Conservation (phyloP, 2,888 invertebrate genomes). For the Strigamia crassipes region DNA sequence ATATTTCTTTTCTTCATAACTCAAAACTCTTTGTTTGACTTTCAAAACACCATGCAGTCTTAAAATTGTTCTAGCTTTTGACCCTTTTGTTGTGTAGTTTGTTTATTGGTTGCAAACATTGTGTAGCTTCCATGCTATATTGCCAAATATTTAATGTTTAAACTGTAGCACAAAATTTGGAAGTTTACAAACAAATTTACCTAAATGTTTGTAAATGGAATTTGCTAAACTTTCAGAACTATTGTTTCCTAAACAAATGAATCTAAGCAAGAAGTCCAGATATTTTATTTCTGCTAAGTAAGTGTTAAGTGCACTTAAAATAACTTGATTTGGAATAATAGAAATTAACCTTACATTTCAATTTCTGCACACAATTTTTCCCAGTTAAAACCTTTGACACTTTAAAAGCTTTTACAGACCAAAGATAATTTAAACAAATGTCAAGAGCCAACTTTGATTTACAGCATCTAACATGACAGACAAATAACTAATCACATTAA, state of each 20-base stretch:
- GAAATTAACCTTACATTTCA: too few species aligned
- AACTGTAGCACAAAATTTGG: too few species aligned
- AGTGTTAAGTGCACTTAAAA: neutral
- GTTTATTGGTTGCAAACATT: too few species aligned
- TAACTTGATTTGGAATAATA: neutral
- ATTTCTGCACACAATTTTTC: neutral
- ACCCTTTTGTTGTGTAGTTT: too few species aligned
- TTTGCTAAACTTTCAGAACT: neutral
- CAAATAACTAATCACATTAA: conserved; percentile 35
- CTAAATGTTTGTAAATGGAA: too few species aligned
- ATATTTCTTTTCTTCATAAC: too few species aligned
- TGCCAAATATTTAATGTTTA: too few species aligned
- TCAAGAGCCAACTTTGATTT: conserved; percentile 32
- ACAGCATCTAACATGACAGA: conserved; percentile 35
- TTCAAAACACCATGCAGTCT: too few species aligned
- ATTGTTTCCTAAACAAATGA: neutral
- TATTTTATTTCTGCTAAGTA: neutral
- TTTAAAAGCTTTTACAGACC: conserved; percentile 35
- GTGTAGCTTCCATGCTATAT: too few species aligned
- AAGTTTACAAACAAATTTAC: too few species aligned
- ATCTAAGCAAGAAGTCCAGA: neutral
- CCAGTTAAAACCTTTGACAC: neutral
- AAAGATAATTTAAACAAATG: conserved; percentile 19
- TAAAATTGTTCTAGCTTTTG: too few species aligned
- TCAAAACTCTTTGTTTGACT: too few species aligned